Evolutionary conservation across 2,888 invertebrate genomes (phyloP).

Genomic region (Eurois occulta): DNA sequence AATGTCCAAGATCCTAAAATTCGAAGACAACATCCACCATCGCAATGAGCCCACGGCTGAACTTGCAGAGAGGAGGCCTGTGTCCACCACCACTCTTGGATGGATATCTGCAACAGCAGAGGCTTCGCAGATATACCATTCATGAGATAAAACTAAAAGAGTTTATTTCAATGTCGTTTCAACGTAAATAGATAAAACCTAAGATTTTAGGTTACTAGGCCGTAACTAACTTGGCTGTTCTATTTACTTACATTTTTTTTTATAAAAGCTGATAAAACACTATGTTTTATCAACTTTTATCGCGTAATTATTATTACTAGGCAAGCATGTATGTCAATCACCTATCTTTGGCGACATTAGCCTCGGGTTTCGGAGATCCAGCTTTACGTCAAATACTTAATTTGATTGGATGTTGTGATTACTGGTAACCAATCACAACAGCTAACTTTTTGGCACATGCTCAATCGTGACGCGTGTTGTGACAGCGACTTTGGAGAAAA

Average conservation of each 20-base stretch:
- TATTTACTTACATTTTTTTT: constrained; percentile 28
- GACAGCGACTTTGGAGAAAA: no score
- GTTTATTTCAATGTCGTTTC: constrained; percentile 2
- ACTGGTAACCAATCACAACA: no score
- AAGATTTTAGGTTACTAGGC: constrained; percentile 26
- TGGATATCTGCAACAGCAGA: neutral
- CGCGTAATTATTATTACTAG: constrained; percentile 7
- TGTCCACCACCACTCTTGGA: neutral
- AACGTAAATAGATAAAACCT: neutral
- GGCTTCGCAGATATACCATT: neutral
- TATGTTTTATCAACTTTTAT: constrained; percentile 3
- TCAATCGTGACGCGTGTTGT: no score
- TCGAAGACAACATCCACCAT: neutral
- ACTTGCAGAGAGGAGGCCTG: neutral
- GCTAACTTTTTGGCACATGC: no score
- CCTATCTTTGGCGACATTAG: constrained; percentile 6
- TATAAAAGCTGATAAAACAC: neutral
- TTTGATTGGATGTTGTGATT: neutral
- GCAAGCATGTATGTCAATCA: constrained; percentile 16
- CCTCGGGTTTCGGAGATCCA: neutral
- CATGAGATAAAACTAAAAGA: neutral
- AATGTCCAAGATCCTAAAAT: neutral
- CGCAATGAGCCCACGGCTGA: no score
- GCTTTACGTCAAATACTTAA: neutral
- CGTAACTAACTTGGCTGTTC: neutral